Base-by-base conservation (phyloP, 2,888 invertebrate genomes). In the Drosophila fungiperda region DNA sequence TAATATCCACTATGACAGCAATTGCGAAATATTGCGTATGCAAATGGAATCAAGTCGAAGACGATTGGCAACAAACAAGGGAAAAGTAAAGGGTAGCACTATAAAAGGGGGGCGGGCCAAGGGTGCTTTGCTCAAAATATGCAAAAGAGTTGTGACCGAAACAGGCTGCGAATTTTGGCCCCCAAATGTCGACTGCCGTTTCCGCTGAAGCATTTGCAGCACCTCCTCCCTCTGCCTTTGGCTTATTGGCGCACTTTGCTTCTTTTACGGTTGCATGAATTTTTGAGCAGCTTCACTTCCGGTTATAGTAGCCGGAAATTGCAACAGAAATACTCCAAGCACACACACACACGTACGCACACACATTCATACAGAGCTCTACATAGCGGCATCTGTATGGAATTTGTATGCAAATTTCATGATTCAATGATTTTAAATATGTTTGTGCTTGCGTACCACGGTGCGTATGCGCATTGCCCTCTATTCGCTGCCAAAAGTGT, bases 221-320 rank as follows among this genome's bases (percentile, higher is more conserved):
- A 15, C 5, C 49, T 17, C 26, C 17, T 29, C 17, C 53, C 50
- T 20, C n/a, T 63, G 62, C 59, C 23, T 32, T 33, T 57, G 69
- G 58, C 71, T 87, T 85, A 85, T 86, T 86, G 87, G 78, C 78
- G 83, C 75, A 80, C 85, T 83, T 81, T 81, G 78, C 81, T 83
- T 78, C 80, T 86, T 88, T 88, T 88, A 88, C 82, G 80, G 86
- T 76, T 83, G 88, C 83, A 82, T 82, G 83, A 72, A 87, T 88
- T 88, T 86, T 82, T 86, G 86, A 87, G 76, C 74, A 88, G 80
- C 72, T 77, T 78, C 80, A 80, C 86, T 86, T 87, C 87, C 88
- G 83, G 82, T 78, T 83, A 74, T 74, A 75, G 67, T 70, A 76
- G 83, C 82, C 86, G 87, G 88, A 87, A 87, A 87, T 87, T 87